Conservation (phyloP, 2,888 invertebrate species). For the Nezara viridula region DNA sequence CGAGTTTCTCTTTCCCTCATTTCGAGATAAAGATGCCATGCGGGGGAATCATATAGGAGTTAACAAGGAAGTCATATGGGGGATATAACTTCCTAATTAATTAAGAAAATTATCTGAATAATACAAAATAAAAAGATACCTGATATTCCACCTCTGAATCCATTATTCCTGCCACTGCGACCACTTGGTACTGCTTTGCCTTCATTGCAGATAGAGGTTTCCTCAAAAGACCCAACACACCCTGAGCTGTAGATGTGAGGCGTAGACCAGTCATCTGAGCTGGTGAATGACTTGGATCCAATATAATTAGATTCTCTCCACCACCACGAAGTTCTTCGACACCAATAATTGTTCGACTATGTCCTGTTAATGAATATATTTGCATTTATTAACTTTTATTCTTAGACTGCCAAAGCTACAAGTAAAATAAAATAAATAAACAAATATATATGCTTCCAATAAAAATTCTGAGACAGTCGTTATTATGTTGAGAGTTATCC, state of each 20-base stretch:
- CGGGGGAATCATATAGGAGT: too few relatives aligned
- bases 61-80: too few relatives aligned
- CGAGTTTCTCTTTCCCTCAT: too few relatives aligned
- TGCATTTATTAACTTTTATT: background rate
- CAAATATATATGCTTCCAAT: too few relatives aligned
- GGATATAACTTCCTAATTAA: too few relatives aligned
- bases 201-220: constrained; percentile 83
- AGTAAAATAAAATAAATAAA: too few relatives aligned
- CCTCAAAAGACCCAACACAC: constrained; percentile 78
- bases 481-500: background rate
- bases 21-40: too few relatives aligned
- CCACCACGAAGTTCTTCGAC: constrained; percentile 83
- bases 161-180: constrained; percentile 82
- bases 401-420: background rate
- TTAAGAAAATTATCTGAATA: too few relatives aligned
- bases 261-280: constrained; percentile 81
- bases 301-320: constrained; percentile 77
- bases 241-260: constrained; percentile 73
- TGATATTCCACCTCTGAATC: constrained; percentile 82
- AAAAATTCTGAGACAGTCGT: too few relatives aligned
- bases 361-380: constrained; percentile 73
- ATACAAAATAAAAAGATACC: constrained; percentile 71
- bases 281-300: constrained; percentile 89
- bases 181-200: constrained; percentile 89
- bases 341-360: constrained; percentile 91